Base-by-base conservation (phyloP, 2,113 vertebrate genomes). In the Sebastes schlegelii region DNA sequence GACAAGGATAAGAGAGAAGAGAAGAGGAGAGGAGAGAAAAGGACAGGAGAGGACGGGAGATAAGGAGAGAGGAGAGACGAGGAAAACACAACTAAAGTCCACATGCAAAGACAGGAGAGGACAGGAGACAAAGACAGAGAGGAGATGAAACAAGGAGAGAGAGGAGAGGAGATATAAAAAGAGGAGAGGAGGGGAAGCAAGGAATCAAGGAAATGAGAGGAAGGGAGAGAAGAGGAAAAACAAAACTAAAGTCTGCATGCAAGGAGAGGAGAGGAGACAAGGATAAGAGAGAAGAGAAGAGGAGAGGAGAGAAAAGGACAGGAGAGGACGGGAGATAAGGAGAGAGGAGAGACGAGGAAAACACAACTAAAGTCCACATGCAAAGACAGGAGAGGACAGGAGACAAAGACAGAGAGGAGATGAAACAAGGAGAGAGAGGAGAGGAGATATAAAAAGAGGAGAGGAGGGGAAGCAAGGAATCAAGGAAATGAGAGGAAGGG, bases 271-370 rank as follows among this genome's bases (percentile, higher is more conserved):
- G n/a, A 76, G 5, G 42, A 45, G 55, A 9, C 51, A 21, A 76
- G 7, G 19, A 57, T 5, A 8, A 10, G 61, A n/a, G 40, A 34
- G 23, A 21, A 34, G n/a, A n/a, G 54, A 19, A 57, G 3, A 34
- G 19, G 19, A 42, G 1, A 12, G 2, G 13, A 40, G 26, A 2
- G 21, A 74, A 11, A 7, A 19, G n/a, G 43, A 43, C 13, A 55
- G 6, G 42, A 43, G 42, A 74, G 48, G 13, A 49, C 16, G 75
- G 5, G 80, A 85, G 14, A 65, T 1, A 0, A 80, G 11, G 8
- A 16, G 63, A 62, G 64, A 80, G 86, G 88, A 91, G 80, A 85
- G 14, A 65, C 2, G 0, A 80, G 11, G 8, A 16, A 60, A 81
- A 77, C 49, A 77, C n/a, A 49, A 34, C 14, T 6, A 1, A 63